Evolutionary conservation across 2,797 vertebrate genomes (phyloP).

Genomic region (Spinus olivaceus): DNA sequence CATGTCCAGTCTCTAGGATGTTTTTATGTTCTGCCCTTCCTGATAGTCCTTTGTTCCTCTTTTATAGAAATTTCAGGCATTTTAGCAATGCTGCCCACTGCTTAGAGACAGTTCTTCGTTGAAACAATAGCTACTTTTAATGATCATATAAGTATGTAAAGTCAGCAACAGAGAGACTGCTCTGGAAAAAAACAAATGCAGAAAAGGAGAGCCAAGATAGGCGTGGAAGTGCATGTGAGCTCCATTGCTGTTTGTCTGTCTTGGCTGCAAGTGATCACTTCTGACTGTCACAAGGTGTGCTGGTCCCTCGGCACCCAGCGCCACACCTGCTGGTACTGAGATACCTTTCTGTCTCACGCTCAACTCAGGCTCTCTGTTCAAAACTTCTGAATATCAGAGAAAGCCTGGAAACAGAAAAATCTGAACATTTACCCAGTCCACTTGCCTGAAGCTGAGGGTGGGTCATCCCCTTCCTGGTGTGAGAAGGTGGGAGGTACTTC

Average conservation of each 20-base stretch:
- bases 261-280: background rate
- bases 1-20: background rate
- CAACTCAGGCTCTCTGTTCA: background rate
- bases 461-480: background rate
- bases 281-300: background rate
- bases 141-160: background rate
- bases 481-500: background rate
- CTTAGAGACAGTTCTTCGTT: background rate
- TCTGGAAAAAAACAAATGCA: background rate
- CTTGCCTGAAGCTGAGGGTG: constrained; percentile 7
- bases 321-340: background rate
- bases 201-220: background rate
- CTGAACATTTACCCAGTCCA: background rate
- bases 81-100: background rate
- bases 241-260: background rate
- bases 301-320: background rate
- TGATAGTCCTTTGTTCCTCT: background rate
- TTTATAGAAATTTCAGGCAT: background rate
- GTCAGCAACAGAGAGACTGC: background rate
- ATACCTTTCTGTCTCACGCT: background rate
- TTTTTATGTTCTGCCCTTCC: background rate
- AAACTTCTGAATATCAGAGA: background rate
- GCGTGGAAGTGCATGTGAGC: background rate
- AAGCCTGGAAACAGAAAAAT: background rate
- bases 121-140: background rate